Evolutionary conservation across 2,797 vertebrate species (phyloP).

Genomic region (Darevskia nairensis): DNA sequence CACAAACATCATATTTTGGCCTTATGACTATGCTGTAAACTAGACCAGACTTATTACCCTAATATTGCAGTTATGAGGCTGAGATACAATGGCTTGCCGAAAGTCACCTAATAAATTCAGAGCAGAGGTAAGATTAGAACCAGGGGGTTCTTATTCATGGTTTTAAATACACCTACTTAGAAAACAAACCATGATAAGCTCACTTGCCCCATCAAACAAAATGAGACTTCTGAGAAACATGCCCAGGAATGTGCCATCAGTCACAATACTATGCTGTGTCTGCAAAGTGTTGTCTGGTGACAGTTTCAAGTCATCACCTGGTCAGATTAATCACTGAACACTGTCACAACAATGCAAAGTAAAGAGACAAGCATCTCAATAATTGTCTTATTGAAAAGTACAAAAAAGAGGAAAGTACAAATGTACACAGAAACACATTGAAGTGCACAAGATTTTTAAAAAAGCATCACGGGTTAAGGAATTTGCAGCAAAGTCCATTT

Average conservation of each 20-base stretch:
- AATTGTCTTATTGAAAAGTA: no score
- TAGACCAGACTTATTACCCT: no score
- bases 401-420: background rate
- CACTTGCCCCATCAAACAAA: background rate
- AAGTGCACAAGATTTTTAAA: background rate
- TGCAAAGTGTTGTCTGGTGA: background rate
- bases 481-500: background rate
- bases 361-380: background rate
- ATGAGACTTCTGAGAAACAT: background rate
- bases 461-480: background rate
- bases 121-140: no score
- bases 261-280: no score
- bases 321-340: background rate
- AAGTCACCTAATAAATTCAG: background rate
- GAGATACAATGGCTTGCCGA: background rate
- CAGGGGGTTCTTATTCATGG: background rate
- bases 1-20: background rate
- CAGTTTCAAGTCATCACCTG: background rate
- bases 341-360: background rate
- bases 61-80: background rate
- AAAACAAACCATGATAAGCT: no score
- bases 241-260: background rate
- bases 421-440: background rate
- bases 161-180: background rate
- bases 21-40: no score